These are phyloP conservation scores for Steinernema feltiae DNA, from an alignment of 1,140 invertebrate genomes.

Conservation along the genomic window DNA sequence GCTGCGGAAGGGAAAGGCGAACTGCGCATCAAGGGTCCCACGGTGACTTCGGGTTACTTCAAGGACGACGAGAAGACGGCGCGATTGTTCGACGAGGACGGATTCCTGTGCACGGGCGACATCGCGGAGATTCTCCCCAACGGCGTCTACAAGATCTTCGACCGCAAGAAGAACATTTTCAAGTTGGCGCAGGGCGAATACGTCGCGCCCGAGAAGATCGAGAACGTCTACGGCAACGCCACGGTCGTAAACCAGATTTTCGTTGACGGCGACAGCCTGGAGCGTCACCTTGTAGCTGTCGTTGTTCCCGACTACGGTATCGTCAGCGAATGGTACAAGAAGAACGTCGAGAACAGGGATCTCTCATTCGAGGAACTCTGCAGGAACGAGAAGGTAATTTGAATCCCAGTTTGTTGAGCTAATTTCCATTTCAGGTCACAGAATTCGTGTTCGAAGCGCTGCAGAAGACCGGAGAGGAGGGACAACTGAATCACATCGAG, in stretches of 20 bases:
- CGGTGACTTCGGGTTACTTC: conserved; percentile 51
- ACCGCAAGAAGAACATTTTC: conserved; percentile 63
- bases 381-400: conserved; percentile 36
- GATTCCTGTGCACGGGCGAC: conserved; percentile 55
- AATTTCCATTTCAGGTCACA: conserved; percentile 19
- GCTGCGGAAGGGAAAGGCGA: conserved; percentile 20
- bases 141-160: conserved; percentile 62
- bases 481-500: conserved; percentile 53
- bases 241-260: conserved; percentile 89
- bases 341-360: conserved; percentile 19
- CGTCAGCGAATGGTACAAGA: conserved; percentile 36
- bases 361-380: conserved; percentile 43
- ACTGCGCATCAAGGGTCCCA: conserved; percentile 46
- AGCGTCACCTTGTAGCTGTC: conserved; percentile 21
- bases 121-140: conserved; percentile 56
- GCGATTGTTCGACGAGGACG: conserved; percentile 61
- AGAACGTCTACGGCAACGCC: conserved; percentile 87
- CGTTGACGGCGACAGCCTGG: conserved; percentile 82
- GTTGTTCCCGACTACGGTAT: conserved; percentile 43
- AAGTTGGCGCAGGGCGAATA: conserved; percentile 75
- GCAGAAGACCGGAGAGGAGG: conserved; percentile 42
- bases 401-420: background rate
- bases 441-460: conserved; percentile 42
- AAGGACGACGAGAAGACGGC: conserved; percentile 59
- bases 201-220: conserved; percentile 97